These are phyloP conservation scores for Schizaphis graminum DNA, from an alignment of 2,888 invertebrate genomes.

Conservation along the genomic window DNA sequence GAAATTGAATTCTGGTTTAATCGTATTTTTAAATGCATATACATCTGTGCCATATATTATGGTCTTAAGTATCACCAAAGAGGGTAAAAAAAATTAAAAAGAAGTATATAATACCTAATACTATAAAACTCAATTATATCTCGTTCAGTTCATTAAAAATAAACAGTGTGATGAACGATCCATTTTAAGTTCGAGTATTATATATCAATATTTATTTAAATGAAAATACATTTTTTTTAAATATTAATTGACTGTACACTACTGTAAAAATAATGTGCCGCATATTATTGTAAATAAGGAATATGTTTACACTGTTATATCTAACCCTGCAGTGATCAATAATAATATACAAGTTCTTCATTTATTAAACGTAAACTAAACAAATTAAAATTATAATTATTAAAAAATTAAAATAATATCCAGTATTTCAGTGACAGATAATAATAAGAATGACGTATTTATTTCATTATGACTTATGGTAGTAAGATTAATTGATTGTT, in stretches of 20 bases:
- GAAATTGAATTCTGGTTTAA: conserved; percentile 62
- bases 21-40: conserved; percentile 42
- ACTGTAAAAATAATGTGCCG: not conserved
- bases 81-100: not conserved
- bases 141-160: not conserved
- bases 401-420: conserved; percentile 11
- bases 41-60: conserved; percentile 22
- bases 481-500: conserved; percentile 15
- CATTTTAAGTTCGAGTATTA: not conserved
- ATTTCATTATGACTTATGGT: conserved; percentile 37
- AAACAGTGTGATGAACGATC: not conserved
- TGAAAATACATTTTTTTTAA: not conserved
- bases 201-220: not conserved
- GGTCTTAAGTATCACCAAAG: conserved; percentile 15
- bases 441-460: not conserved
- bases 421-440: not conserved
- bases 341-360: not conserved
- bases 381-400: conserved; percentile 12
- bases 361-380: not conserved
- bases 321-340: not conserved
- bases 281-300: not conserved
- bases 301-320: not conserved
- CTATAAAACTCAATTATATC: not conserved
- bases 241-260: not conserved
- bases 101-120: not conserved